These are phyloP conservation scores for Gallinago stenura DNA, from an alignment of 2,797 vertebrate species.

Conservation along the genomic window DNA sequence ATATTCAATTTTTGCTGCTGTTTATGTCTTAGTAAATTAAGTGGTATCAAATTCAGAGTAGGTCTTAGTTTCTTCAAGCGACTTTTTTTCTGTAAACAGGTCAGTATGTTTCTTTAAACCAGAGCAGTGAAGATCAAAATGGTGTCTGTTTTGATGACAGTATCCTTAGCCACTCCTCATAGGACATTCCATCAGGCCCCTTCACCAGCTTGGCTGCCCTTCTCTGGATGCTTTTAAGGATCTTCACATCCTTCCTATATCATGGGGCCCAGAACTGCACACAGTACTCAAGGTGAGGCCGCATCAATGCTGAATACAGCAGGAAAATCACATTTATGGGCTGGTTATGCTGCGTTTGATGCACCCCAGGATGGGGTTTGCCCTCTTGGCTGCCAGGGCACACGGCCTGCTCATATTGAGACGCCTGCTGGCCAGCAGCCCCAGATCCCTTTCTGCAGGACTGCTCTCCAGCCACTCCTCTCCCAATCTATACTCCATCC, in stretches of 20 bases:
- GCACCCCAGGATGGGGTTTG: neutral
- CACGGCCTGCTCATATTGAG: fast-evolving
- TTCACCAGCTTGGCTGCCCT: neutral
- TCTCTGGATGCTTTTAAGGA: neutral
- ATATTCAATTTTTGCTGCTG: neutral
- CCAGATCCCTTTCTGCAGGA: neutral
- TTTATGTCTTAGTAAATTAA: neutral
- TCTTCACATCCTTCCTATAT: neutral
- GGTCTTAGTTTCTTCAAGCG: neutral
- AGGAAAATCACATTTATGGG: too few species aligned
- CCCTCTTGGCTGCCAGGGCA: neutral
- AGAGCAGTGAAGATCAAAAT: neutral
- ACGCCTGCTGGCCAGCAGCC: neutral
- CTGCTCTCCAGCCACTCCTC: neutral
- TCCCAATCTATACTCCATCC: neutral
- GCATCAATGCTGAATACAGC: fast-evolving
- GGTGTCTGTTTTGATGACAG: neutral
- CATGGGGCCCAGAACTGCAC: neutral
- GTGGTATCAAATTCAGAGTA: neutral
- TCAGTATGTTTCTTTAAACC: neutral
- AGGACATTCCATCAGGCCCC: neutral
- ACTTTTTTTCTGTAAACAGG: neutral
- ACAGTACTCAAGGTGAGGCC: neutral
- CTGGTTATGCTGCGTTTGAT: neutral
- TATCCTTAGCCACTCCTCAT: neutral